A percentile compares a stretch with the other conserved stretches of the same genome.
Evolutionary conservation across 2,113 vertebrate species (phyloP).

Genomic region (Anolis carolinensis): DNA sequence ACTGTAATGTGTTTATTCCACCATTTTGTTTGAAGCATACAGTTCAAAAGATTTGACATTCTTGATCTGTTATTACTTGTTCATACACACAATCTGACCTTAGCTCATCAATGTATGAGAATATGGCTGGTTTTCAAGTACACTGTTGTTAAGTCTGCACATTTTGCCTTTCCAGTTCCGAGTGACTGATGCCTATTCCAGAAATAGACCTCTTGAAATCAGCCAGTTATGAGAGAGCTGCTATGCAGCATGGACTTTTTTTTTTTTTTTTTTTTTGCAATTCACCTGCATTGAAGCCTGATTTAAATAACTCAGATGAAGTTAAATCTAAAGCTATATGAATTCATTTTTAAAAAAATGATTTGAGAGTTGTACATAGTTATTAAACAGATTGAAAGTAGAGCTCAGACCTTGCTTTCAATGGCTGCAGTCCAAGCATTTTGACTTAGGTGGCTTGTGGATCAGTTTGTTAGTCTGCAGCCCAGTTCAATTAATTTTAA

Average conservation of each 20-base stretch:
- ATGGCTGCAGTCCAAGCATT: background rate
- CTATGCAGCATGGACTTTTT: background rate
- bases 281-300: slow-evolving; percentile 12
- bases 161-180: background rate
- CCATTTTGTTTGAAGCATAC: background rate
- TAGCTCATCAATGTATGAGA: background rate
- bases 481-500: background rate
- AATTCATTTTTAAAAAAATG: background rate
- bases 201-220: background rate
- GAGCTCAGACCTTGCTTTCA: background rate
- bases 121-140: background rate
- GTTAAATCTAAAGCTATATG: background rate
- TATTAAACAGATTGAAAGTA: slow-evolving; percentile 3
- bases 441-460: background rate
- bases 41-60: slow-evolving; percentile 4
- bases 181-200: background rate
- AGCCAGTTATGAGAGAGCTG: background rate
- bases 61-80: background rate
- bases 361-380: background rate
- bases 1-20: background rate
- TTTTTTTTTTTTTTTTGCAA: no score
- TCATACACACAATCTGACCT: background rate
- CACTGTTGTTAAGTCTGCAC: background rate
- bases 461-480: background rate
- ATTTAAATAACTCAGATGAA: background rate